Base-by-base conservation (phyloP, 53 echinoderm and acorn worm genomes). In the Zoroaster sp. region DNA sequence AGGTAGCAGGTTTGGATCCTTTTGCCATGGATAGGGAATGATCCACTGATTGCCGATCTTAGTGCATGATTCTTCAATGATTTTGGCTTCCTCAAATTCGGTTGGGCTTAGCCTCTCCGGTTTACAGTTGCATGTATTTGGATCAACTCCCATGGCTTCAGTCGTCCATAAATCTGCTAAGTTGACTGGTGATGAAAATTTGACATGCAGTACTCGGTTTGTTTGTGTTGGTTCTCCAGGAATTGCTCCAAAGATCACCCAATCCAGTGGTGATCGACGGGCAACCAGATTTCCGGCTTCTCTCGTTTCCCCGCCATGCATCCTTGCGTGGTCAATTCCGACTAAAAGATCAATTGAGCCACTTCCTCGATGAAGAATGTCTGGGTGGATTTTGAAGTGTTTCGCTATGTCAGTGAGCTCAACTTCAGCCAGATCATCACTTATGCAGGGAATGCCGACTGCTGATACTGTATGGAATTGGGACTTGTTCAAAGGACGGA, bases 211-310 rank as follows among this genome's bases (percentile, higher is more conserved):
- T 4, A 90, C 93, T 71, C 38, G 65, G 70, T 44, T 72, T 1
- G 63, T 87, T 13, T 25, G 13, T 3, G 37, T 34, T 23, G 2
- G 73, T 40, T 86, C 25, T 30, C 36, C 74, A 23, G 40, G 18
- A 8, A 33, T 21, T 53, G 86, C 44, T 66, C 93, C 93, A 75
- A 92, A 92, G 4, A 92, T 77, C 83, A 92, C 78, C 91, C 91
- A 91, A 23, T 87, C 90, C 34, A 90, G 66, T 21, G 91, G 91
- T 33, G 91, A 87, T 11, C 59, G 43, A 28, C 79, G 66, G 13
- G 91, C 87, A 5, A 13, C 31, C 25, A 40, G 66, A 37, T 67
- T 68, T 23, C 79, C 91, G 25, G 35, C 55, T 37, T 91, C 2
- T 79, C 87, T n/a, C 13, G 72, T 51, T 36, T 86, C 66, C 6